Conservation (phyloP, 1,140 invertebrate species). For the Thereuonema tuberculata region DNA sequence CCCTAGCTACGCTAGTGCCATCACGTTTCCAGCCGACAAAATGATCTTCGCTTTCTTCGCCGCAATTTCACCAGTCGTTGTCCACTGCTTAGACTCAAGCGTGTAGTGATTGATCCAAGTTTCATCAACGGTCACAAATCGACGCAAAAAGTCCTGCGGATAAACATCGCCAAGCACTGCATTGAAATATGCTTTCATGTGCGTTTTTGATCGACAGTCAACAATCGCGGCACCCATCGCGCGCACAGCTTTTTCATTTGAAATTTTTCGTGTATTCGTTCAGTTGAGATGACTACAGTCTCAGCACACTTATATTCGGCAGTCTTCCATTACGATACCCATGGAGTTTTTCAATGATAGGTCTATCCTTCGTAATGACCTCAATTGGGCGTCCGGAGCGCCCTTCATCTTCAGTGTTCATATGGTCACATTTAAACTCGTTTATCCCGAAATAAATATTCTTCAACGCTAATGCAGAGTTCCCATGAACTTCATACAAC, state of each 20-base stretch:
- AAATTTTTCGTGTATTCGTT: neutral
- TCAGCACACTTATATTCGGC: neutral
- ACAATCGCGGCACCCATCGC: neutral
- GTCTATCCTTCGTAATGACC: neutral
- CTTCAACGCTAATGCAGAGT: neutral
- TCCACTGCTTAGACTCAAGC: neutral
- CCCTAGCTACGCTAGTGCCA: neutral
- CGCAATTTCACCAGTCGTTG: neutral
- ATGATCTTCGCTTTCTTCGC: neutral
- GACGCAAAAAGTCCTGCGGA: no score
- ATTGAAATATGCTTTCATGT: neutral
- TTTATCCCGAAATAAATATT: neutral
- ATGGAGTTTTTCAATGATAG: conserved; percentile 1
- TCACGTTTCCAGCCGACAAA: neutral
- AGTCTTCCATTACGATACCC: neutral
- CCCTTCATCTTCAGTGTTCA: conserved; percentile 1
- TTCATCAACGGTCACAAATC: neutral
- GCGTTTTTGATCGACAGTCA: neutral
- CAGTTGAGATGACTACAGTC: neutral
- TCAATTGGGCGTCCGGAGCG: neutral
- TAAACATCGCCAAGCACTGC: neutral
- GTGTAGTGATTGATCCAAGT: neutral
- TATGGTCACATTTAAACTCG: neutral
- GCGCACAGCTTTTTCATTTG: neutral
- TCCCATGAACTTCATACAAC: conserved; percentile 1